phyloP scores from a whole-genome alignment of 2,797 vertebrate species.

The Okamejei kenojei region DNA sequence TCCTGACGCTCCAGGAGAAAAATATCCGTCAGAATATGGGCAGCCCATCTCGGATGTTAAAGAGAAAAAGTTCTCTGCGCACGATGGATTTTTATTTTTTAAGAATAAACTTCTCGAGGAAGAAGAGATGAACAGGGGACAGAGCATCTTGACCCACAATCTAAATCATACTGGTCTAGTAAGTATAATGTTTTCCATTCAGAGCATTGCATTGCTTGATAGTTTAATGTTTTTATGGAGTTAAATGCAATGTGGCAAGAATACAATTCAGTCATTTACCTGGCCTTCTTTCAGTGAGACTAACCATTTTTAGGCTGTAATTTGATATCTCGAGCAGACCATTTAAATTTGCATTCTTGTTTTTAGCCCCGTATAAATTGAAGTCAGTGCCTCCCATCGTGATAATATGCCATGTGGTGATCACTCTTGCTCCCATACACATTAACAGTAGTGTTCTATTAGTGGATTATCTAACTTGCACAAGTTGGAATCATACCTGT shows the following conservation, averaged over 20 bases:
- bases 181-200: neutral
- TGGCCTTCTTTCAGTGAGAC: neutral
- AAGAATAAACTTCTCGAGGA: constrained; percentile 36
- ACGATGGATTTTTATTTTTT: constrained; percentile 55
- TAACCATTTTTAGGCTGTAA: neutral
- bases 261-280: no score
- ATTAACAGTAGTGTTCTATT: neutral
- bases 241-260: neutral
- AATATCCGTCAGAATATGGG: constrained; percentile 53
- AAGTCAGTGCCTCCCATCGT: neutral
- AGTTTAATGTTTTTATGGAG: neutral
- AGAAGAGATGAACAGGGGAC: constrained; percentile 31
- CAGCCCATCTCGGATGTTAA: constrained; percentile 83
- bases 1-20: constrained; percentile 68
- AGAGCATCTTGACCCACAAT: constrained; percentile 27
- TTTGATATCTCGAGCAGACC: neutral
- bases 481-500: neutral
- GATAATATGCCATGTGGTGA: neutral
- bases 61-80: constrained; percentile 81
- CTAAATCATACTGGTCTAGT: constrained; percentile 28
- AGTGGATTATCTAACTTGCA: neutral
- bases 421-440: neutral
- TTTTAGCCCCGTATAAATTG: neutral
- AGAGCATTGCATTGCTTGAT: neutral
- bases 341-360: neutral